Evolutionary conservation across 2,797 vertebrate species (phyloP).

Genomic region (Syngnathus acus): DNA sequence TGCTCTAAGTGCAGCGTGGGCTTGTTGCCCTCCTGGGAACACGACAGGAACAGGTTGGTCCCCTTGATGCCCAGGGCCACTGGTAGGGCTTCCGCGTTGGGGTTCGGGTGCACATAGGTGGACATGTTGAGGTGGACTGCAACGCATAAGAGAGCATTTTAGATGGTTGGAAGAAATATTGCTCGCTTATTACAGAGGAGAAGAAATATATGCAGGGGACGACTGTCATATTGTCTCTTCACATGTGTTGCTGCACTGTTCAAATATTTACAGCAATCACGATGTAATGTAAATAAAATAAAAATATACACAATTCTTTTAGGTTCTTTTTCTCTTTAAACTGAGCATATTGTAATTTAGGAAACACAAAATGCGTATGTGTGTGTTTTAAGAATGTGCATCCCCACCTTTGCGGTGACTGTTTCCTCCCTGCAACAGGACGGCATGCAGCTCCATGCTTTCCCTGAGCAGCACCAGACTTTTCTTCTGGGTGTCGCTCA

Average conservation of each 20-base stretch:
- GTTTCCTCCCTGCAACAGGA: conserved; percentile 53
- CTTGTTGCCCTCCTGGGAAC: conserved; percentile 9
- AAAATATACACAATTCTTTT: too few species aligned
- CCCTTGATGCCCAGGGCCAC: conserved; percentile 54
- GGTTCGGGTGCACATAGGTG: conserved; percentile 31
- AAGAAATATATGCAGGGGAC: neutral
- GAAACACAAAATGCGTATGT: neutral
- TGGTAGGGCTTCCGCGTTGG: conserved; percentile 17
- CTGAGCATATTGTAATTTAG: too few species aligned
- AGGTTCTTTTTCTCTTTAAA: too few species aligned
- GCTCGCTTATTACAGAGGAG: neutral
- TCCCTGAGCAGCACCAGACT: conserved; percentile 25
- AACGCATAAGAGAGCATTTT: conserved; percentile 12
- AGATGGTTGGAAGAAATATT: too few species aligned
- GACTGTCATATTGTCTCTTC: too few species aligned
- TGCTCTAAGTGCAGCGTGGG: conserved; percentile 54
- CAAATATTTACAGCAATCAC: too few species aligned
- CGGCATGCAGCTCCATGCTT: conserved; percentile 55
- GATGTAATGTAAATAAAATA: too few species aligned
- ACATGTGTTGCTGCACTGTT: too few species aligned
- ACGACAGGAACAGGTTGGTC: conserved; percentile 53
- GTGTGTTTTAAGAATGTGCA: neutral
- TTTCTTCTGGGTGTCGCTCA: conserved; percentile 48
- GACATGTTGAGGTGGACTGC: conserved; percentile 59
- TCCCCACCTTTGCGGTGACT: conserved; percentile 41